Base-by-base conservation (phyloP, 64 coral and sea anemone species). In the Orbicella faveolata region DNA sequence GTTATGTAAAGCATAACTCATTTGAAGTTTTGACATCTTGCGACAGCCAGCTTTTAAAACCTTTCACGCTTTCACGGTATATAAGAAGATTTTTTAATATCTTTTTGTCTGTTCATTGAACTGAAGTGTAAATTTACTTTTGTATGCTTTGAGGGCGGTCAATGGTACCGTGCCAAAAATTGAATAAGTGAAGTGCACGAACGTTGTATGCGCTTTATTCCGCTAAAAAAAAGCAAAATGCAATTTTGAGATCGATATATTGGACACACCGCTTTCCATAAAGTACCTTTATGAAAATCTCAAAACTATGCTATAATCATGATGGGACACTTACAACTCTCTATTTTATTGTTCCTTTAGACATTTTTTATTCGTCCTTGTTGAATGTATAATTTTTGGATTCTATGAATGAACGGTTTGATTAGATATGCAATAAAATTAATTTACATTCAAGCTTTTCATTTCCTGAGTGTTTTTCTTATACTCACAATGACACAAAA, bases 81-180 rank as follows among this genome's bases (percentile, higher is more conserved):
- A 79, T 17, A 79, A 30, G 36, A 33, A 79, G 52, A 79, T 79
- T 79, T 78, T 48, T 78, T 78, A 79, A 79, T 79, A 57, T 57
- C 23, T 59, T 61, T 48, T 59, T 16, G 0, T 2, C 16, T n/a
- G 9, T 55, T 21, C 52, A 55, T 79, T 57, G 20, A 25, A 57
- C 25, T 12, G 4, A 79, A 1, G 48, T 15, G 77, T 15, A 26
- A 79, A 79, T 23, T 52, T 34, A 25, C 25, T 14, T 79, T 79
- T 30, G 21, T 79, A 0, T 55, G 10, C 2, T 33, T 79, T 79
- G 6, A 4, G 9, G 2, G 12, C 21, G 67, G 21, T 70, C 21
- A 70, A 23, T 23, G 77, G 9, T 10, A 1, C 51, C 76, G 76
- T 52, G 2, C 23, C 9, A 9, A 7, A 20, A 18, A 4, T 20